Base-by-base conservation (phyloP, 2,888 invertebrate species). In the Ophraella communa region DNA sequence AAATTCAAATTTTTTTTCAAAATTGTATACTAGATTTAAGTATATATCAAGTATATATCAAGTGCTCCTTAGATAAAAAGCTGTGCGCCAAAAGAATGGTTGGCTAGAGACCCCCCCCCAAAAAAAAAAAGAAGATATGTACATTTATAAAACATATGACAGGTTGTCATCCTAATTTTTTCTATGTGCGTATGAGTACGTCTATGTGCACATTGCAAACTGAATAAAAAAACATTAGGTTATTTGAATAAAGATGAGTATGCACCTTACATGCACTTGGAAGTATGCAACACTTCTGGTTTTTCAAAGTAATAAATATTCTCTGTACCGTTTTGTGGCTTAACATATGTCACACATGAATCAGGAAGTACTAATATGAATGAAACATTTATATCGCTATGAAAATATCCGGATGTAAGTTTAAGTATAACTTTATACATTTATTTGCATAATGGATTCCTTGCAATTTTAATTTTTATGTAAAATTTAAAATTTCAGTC, bases 201-300 rank as follows among this genome's bases (percentile, higher is more conserved):
- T 35, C 58, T 42, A 35, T 58, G 58, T 39, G 21, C 18, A 49
- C 14, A 58, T 49, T 39, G 39, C 23, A 45, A 39, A 49, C 24
- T 21, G 39, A 58, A 49, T 49, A 17, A 35, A 58, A 58, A 58
- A 58, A 33, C 51, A 57, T 47, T 21, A 57, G 47, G 47, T 58
- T 39, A 58, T 58, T 58, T 51, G 58, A 58, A 58, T 58, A 49
- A 49, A 58, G 39, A 58, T 58, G 49, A 58, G 39, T 24, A 58
- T 58, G 51, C 58, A 58, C 58, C 49, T 58, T 58, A 33, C 58
- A 33, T 58, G 35, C 58, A 51, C 58, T 51, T 58, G 35, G 51
- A 58, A 51, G 51, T 51, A 58, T 51, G 51, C 49, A 47, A 58
- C 57, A 47, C 47, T 58, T 47, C 57, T 58, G 4, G 10, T 33